A percentile compares a stretch with the other conserved stretches of the same genome.
Evolutionary conservation across 2,797 vertebrate genomes (phyloP).

Genomic region (Chloroceryle amazona): DNA sequence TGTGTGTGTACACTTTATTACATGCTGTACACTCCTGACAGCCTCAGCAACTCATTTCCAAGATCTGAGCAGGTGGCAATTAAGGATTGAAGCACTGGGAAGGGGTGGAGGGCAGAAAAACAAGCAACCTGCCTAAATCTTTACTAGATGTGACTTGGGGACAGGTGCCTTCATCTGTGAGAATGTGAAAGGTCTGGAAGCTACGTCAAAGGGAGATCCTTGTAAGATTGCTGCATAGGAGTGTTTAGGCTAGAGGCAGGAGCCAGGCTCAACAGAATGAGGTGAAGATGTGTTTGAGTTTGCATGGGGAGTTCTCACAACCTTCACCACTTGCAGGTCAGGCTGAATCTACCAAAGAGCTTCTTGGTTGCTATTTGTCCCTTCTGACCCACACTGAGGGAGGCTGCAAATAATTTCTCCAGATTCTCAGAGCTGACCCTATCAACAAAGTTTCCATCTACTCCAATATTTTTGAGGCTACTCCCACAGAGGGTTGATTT

Average conservation of each 20-base stretch:
- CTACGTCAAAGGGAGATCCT: neutral
- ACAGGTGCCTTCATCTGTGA: neutral
- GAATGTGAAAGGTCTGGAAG: neutral
- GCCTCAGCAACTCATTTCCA: constrained; percentile 51
- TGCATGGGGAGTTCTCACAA: neutral
- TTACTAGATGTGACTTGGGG: neutral
- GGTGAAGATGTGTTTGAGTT: neutral
- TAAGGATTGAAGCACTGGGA: neutral
- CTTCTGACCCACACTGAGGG: neutral
- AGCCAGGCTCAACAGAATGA: neutral
- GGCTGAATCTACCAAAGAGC: neutral
- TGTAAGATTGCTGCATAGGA: neutral
- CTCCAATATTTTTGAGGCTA: neutral
- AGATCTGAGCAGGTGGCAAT: neutral
- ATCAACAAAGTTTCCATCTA: neutral
- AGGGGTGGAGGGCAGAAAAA: neutral
- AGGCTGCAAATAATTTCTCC: neutral
- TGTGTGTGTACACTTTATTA: constrained; percentile 61
- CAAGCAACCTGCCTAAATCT: neutral
- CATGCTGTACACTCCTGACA: constrained; percentile 50
- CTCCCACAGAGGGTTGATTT: neutral
- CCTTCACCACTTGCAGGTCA: neutral
- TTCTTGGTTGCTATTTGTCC: neutral
- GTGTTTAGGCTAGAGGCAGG: neutral
- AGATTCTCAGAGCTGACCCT: neutral